Conservation (phyloP, 2,888 invertebrate species). For the Andrena trimmerana region DNA sequence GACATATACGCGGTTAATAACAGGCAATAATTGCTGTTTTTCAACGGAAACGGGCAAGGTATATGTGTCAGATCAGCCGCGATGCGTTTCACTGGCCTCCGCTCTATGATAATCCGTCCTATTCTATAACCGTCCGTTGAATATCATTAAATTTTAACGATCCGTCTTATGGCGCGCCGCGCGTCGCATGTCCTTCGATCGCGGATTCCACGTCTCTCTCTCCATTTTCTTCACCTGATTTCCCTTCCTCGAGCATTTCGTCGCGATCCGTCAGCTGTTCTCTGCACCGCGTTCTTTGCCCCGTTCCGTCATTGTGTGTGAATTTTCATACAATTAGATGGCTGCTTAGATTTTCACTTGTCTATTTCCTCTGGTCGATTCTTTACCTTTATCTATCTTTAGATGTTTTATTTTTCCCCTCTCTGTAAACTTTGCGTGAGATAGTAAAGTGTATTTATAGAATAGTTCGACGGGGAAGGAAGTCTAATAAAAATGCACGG, state of each 20-base stretch:
- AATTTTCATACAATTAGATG: too few species aligned
- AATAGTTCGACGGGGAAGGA: not conserved
- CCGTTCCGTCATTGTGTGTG: too few species aligned
- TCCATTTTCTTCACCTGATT: not conserved
- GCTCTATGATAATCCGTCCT: conserved; percentile 71
- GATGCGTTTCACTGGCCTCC: conserved; percentile 64
- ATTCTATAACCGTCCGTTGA: conserved; percentile 69
- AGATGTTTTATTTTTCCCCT: too few species aligned
- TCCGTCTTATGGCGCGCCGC: conserved; percentile 59
- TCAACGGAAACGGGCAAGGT: conserved; percentile 55
- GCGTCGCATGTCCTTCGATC: conserved; percentile 65
- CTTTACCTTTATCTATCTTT: too few species aligned
- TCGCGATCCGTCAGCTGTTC: too few species aligned
- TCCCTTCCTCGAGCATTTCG: not conserved
- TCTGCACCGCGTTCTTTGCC: too few species aligned
- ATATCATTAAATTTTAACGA: conserved; percentile 75
- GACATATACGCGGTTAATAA: conserved; percentile 54
- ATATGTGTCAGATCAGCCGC: conserved; percentile 46
- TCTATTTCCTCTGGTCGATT: too few species aligned
- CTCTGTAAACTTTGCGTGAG: too few species aligned
- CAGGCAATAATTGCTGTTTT: conserved; percentile 67
- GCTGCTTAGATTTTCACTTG: too few species aligned
- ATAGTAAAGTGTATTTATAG: too few species aligned
- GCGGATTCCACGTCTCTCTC: conserved; percentile 8
- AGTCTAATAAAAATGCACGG: not conserved